Evolutionary conservation across 1,140 invertebrate species (phyloP), one percentile per base, ranked within the genome.

Genomic region (Kradibia gibbosae): DNA sequence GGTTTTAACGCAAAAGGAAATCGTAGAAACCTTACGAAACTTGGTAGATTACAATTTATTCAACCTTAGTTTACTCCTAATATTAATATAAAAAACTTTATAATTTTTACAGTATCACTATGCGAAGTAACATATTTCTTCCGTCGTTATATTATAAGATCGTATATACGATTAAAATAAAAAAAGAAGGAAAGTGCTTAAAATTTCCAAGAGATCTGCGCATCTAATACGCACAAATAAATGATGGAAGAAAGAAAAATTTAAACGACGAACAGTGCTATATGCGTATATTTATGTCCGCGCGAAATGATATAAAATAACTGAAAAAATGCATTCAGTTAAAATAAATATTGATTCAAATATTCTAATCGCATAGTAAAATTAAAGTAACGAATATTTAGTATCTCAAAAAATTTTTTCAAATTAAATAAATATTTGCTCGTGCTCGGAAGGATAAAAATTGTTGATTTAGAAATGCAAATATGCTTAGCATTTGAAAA

Each of bases 211-310:
- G 11, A 74, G 48, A 48, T 50, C 20, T 55, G 31, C 48, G n/a
- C 36, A 25, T 71, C 75, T 75, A 39, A 82, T 82, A 75, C 75
- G 75, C 73, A 82, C 50, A 75, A 75, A 45, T 57, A 60, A 78
- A 72, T 17, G 20, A 76, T 8, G 71, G 55, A 45, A 81, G 25
- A 53, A 45, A 28, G 34, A 10, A 77, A 55, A 53, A 36, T 25
- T 20, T 36, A 5, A 17, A 55, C 31, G 70, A 34, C 60, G 72
- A 5, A 72, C 48, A 67, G 28, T 81, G 13, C 15, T 65, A 4
- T 22, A 65, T 36, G 17, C 60, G 2, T 65, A 4, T 53, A 4
- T 73, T 13, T 39, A 65, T 25, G 3, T 70, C 25, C 28, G 36
- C 67, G 36, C 53, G 48, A 78, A 71, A 71, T 50, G 31, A 71